A percentile compares a stretch with the other conserved stretches of the same genome.
phyloP scores from a whole-genome alignment of 2,888 invertebrate genomes.

The Unio pictorum region DNA sequence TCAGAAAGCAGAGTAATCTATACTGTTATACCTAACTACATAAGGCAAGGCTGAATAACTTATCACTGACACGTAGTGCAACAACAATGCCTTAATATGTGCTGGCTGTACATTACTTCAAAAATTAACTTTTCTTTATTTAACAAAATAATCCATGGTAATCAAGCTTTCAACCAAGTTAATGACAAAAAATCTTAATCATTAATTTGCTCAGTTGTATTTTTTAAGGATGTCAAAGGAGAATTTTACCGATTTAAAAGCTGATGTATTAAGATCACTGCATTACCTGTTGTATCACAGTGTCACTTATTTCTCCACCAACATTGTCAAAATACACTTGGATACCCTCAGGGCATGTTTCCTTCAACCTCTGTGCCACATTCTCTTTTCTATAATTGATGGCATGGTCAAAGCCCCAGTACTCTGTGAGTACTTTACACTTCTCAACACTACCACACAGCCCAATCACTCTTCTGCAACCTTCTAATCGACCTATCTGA shows the following conservation, averaged over 20 bases:
- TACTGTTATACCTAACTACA: too few species aligned
- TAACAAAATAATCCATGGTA: too few species aligned
- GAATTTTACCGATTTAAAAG: not conserved
- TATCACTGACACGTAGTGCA: too few species aligned
- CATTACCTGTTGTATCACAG: constrained; percentile 66
- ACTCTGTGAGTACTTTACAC: constrained; percentile 58
- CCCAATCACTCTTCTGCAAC: constrained; percentile 67
- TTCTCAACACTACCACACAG: constrained; percentile 71
- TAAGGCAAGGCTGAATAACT: too few species aligned
- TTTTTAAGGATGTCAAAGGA: too few species aligned
- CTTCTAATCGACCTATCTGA: constrained; percentile 65
- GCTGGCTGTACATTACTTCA: too few species aligned
- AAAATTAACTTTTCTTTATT: too few species aligned
- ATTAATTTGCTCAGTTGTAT: too few species aligned
- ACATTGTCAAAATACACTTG: constrained; percentile 73
- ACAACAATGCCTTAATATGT: too few species aligned
- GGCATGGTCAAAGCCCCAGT: constrained; percentile 67
- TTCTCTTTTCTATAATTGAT: constrained; percentile 70
- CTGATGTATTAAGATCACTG: not conserved
- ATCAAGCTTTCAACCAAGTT: too few species aligned
- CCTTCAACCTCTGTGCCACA: constrained; percentile 51
- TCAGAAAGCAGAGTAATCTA: too few species aligned
- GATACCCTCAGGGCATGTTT: constrained; percentile 66
- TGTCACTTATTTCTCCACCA: constrained; percentile 69
- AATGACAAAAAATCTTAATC: too few species aligned